These are phyloP conservation scores for Chascanopsetta lugubris DNA, from an alignment of 2,113 vertebrate species.

Conservation along the genomic window DNA sequence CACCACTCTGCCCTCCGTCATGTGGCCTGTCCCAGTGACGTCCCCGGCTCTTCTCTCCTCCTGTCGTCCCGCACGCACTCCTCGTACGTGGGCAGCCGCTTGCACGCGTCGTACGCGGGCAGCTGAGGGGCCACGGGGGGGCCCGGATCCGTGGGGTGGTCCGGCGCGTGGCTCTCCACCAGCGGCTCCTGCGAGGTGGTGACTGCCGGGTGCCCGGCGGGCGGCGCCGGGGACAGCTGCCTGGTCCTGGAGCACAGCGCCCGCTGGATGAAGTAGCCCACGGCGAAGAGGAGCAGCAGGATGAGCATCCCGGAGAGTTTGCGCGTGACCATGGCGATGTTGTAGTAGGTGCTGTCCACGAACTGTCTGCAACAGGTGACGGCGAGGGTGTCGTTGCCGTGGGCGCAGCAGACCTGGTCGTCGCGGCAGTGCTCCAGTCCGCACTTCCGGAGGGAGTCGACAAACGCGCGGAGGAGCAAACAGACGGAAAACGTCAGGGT, in stretches of 20 bases:
- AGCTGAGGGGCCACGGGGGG: constrained; percentile 66
- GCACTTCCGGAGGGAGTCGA: constrained; percentile 68
- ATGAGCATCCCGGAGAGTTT: constrained; percentile 88
- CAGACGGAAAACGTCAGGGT: constrained; percentile 12
- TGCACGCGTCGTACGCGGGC: constrained; percentile 89
- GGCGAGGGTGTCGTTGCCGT: constrained; percentile 70
- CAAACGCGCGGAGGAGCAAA: constrained; percentile 22
- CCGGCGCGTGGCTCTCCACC: constrained; percentile 68
- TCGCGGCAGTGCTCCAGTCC: constrained; percentile 79
- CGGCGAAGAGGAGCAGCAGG: constrained; percentile 85
- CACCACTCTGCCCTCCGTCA: neutral
- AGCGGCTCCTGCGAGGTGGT: constrained; percentile 82
- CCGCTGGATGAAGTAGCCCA: constrained; percentile 87
- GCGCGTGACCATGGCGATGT: constrained; percentile 85
- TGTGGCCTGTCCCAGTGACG: constrained; percentile 13
- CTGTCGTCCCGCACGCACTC: constrained; percentile 79
- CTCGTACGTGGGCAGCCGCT: constrained; percentile 88
- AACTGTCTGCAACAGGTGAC: constrained; percentile 79
- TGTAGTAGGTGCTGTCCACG: constrained; percentile 83
- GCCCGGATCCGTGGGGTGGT: constrained; percentile 39
- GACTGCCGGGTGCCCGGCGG: constrained; percentile 57
- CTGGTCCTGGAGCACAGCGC: constrained; percentile 83
- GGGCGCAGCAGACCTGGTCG: constrained; percentile 81
- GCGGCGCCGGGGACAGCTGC: constrained; percentile 64
- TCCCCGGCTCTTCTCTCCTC: neutral